Conservation (phyloP, 2,113 vertebrate species). For the Setophaga petechia region DNA sequence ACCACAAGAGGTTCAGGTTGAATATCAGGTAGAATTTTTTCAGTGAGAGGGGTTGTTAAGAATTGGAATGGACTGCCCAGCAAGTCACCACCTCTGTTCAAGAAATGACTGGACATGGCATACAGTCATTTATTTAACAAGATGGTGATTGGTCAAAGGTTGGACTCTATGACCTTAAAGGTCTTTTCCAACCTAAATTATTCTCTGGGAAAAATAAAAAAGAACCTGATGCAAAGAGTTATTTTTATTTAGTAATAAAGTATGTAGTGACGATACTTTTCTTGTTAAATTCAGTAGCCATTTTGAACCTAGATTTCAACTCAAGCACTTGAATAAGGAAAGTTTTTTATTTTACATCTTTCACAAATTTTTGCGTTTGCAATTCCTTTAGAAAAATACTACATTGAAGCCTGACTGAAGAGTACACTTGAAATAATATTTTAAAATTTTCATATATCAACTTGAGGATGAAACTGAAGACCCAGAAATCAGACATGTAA, state of each 20-base stretch:
- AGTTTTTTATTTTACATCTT: background rate
- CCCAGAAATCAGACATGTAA: background rate
- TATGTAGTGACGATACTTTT: background rate
- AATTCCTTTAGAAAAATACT: background rate
- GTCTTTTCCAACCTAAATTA: background rate
- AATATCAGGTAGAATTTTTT: background rate
- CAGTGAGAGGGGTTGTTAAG: background rate
- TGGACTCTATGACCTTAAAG: background rate
- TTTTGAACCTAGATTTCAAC: background rate
- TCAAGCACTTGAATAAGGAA: background rate
- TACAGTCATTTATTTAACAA: background rate
- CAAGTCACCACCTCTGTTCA: too few relatives aligned
- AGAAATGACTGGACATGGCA: background rate
- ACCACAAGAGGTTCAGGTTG: accelerated
- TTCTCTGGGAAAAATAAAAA: background rate
- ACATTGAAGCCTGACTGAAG: background rate
- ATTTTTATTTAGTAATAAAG: background rate
- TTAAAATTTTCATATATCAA: background rate
- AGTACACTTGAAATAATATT: background rate
- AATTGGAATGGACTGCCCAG: background rate
- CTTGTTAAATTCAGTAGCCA: background rate
- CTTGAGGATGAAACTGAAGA: background rate
- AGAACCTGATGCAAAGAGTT: background rate
- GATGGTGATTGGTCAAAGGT: background rate
- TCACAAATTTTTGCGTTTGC: background rate